Conservation (phyloP, 1,140 invertebrate species). For the Cheumatopsyche charites region DNA sequence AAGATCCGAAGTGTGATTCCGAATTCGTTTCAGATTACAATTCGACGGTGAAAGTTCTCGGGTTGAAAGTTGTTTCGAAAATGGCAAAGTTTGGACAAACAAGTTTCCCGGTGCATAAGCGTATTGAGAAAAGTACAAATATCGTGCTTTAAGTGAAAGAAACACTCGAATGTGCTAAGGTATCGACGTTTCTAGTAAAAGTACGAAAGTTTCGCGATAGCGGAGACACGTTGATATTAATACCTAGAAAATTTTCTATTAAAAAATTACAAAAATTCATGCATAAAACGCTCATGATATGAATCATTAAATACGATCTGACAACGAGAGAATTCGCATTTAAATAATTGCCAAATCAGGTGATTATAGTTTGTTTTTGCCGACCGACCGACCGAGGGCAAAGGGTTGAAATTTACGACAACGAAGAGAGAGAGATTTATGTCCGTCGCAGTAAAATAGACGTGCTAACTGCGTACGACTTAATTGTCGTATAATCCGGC, state of each 20-base stretch:
- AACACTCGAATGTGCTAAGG: not conserved
- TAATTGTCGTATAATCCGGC: conserved; percentile 33
- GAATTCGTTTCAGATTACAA: not conserved
- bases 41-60: not conserved
- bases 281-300: no score
- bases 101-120: not conserved
- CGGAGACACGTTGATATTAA: no score
- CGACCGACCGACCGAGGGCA: not conserved
- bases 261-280: no score
- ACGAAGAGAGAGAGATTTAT: conserved; percentile 26
- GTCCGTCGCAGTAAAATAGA: conserved; percentile 30
- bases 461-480: conserved; percentile 36
- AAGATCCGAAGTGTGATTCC: not conserved
- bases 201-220: not conserved
- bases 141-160: conserved; percentile 3
- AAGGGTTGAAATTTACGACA: conserved; percentile 1
- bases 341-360: no score
- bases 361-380: no score
- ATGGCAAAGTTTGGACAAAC: conserved; percentile 12
- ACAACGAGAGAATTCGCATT: no score
- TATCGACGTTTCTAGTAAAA: no score
- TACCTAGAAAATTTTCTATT: no score
- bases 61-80: conserved; percentile 6
- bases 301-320: no score
- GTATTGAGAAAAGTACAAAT: conserved; percentile 10